Base-by-base conservation (phyloP, 2,797 vertebrate genomes). In the Chrysocyon brachyurus region DNA sequence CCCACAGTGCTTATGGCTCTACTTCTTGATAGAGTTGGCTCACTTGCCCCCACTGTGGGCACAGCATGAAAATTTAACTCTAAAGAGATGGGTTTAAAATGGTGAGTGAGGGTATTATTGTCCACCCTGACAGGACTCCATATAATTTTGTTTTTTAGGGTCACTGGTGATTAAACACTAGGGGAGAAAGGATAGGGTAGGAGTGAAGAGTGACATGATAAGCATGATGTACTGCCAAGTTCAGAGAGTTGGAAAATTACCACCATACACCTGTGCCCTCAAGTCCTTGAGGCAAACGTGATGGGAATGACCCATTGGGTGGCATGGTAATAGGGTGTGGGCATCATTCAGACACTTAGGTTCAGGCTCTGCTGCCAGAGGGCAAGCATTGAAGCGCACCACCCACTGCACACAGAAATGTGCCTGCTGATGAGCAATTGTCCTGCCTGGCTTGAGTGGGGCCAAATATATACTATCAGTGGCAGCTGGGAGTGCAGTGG, bases 11-110 rank as follows among this genome's bases (percentile, higher is more conserved):
- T 83, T 68, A 10, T 54, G 11, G 75, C n/a, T 97, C 77, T 70
- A 36, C 85, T 54, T 93, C 84, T 96, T 97, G 90, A 91, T 63
- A 63, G 66, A 87, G 8, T 90, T 87, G 87, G 79, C 52, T 91
- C 61, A 31, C 77, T 90, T 61, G 26, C 21, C 16, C 77, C 78
- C 31, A 28, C 6, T 24, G 56, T 83, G 87, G 85, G n/a, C 40
- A 64, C 57, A 94, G 66, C 66, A 64, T 56, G 63, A 92, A 91
- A 84, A 64, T 12, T 66, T 85, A 94, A 84, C 72, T 95, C 64
- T 64, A 66, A 85, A 97, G 46, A 52, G 87, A 46, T 49, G 15
- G 22, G 10, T 82, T 40, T 52, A 33, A 79, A 97, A 64, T 33
- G 36, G 66, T 40, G 40, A 90, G 33, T 63, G 54, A 87, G 22